Base-by-base conservation (phyloP, 1,140 invertebrate species). In the Chrysoperla carnea region DNA sequence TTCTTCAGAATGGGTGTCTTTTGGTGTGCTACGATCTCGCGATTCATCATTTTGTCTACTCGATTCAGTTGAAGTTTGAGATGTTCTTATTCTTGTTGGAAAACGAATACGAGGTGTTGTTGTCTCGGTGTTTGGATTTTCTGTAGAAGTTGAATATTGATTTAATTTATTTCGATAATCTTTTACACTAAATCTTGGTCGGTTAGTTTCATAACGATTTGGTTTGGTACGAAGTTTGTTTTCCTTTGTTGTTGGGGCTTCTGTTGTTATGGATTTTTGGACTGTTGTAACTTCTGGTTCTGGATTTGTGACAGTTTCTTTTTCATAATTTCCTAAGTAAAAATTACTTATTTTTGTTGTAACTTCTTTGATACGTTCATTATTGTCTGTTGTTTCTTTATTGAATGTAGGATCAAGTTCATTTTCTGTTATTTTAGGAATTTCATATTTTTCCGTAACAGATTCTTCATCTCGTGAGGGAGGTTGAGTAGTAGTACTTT, bases 111-210 rank as follows among this genome's bases (percentile, higher is more conserved):
- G 67, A 4, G 59, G 46, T 40, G 42, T 49, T 8, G 46, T 39
- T 37, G 54, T 53, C 45, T 68, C 61, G 5, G 48, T 46, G 39
- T n/a, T 48, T 5, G 63, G 46, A 47, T 63, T 64, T 44, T 66
- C 59, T 29, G 68, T 64, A 28, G 56, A 47, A 31, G 64, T 66
- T 12, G 69, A 65, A 33, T 54, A 52, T 45, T 57, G 56, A 52
- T 60, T 70, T 14, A 55, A 46, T 46, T 52, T 47, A 44, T 62
- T 57, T 50, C 68, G 64, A 40, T 73, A 73, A 51, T 74, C 70
- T 57, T 74, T 73, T 6, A 74, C 67, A 48, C 69, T 74, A 48
- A 74, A 74, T 53, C 64, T 58, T 6, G 70, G 70, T 39, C 70
- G 51, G 29, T 67, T 66, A 11, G 47, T 44, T 38, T 57, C 49